A percentile compares a stretch with the other conserved stretches of the same genome.
Conservation (phyloP, 2,797 vertebrate genomes). For the Cuniculus paca region DNA sequence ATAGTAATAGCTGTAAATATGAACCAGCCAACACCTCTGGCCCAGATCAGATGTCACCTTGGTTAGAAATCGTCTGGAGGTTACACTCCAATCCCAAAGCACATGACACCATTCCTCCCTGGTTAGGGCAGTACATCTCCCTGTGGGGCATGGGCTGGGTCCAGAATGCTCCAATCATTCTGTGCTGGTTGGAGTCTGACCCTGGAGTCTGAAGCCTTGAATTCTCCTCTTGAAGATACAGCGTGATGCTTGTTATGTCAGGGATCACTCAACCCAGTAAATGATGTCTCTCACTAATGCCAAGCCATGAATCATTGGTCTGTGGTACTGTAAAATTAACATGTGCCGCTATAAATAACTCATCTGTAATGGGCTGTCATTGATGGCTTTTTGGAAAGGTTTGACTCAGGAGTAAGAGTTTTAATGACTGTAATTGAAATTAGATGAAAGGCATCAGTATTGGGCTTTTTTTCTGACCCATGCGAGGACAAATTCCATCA, state of each 20-base stretch:
- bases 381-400: conserved; percentile 85
- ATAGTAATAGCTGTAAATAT: neutral
- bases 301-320: conserved; percentile 87
- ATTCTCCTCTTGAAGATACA: conserved; percentile 54
- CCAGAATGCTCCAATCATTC: neutral
- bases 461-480: conserved; percentile 85
- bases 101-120: neutral
- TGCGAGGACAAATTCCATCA: conserved; percentile 84
- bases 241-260: conserved; percentile 76
- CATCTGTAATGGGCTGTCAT: conserved; percentile 87
- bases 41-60: neutral
- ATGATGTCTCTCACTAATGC: conserved; percentile 86
- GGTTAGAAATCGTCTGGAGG: neutral
- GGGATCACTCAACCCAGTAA: conserved; percentile 77
- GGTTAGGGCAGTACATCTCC: neutral
- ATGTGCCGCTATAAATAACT: conserved; percentile 88
- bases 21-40: neutral
- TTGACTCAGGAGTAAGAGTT: conserved; percentile 85
- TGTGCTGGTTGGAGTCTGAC: neutral
- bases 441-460: conserved; percentile 87
- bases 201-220: conserved; percentile 61
- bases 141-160: neutral
- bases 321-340: conserved; percentile 88
- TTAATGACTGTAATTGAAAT: conserved; percentile 89
- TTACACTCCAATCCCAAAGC: neutral